A percentile compares a stretch with the other conserved stretches of the same genome.
Evolutionary conservation across 2,113 vertebrate genomes (phyloP).

Genomic region (Scophthalmus maximus): DNA sequence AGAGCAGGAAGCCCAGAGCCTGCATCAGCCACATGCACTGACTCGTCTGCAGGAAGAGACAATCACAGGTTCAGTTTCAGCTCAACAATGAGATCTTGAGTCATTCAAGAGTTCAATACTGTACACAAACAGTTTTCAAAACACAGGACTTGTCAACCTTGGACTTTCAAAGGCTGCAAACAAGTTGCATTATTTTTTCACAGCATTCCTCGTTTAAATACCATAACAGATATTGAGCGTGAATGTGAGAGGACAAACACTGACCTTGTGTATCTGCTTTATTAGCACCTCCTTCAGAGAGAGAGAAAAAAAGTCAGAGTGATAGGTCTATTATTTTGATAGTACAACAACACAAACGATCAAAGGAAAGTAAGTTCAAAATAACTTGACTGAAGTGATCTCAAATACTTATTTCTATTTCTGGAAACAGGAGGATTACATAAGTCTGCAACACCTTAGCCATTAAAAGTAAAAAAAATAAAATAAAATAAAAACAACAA

Average conservation of each 20-base stretch:
- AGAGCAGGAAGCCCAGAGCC: constrained; percentile 97
- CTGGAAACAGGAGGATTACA: constrained; percentile 1
- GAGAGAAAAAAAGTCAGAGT: constrained; percentile 17
- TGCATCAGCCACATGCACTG: constrained; percentile 99
- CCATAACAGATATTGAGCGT: constrained; percentile 11
- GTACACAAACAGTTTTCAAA: background rate
- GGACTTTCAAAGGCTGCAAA: no score
- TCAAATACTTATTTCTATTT: constrained; percentile 42
- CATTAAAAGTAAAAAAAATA: background rate
- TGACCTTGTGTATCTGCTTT: constrained; percentile 99
- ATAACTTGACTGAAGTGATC: constrained; percentile 14
- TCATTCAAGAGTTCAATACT: background rate
- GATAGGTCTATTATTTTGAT: constrained; percentile 13
- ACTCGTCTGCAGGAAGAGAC: constrained; percentile 87
- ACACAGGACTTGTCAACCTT: constrained; percentile 1
- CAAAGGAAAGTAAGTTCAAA: constrained; percentile 2
- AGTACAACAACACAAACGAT: constrained; percentile 22
- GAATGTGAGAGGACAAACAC: constrained; percentile 44
- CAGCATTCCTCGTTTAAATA: constrained; percentile 20
- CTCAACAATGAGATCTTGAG: no score
- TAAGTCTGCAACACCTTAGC: background rate
- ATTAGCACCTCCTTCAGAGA: constrained; percentile 94
- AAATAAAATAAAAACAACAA: no score
- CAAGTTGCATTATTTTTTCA: constrained; percentile 7
- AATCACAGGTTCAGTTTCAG: background rate